A percentile compares a stretch with the other conserved stretches of the same genome.
phyloP scores from a whole-genome alignment of 2,113 vertebrate species.

The Pomatorhinus ruficollis region DNA sequence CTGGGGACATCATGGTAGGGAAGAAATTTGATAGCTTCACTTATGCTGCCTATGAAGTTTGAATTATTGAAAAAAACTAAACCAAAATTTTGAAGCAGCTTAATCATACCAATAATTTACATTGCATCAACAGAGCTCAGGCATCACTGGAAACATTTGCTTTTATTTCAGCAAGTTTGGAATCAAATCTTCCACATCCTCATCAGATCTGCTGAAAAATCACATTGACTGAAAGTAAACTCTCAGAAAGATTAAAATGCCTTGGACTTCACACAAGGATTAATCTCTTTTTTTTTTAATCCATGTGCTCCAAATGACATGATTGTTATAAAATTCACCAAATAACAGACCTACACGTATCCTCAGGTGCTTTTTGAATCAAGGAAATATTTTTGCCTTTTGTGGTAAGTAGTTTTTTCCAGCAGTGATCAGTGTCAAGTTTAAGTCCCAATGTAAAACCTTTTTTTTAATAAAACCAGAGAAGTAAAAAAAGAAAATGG shows the following conservation, averaged over 20 bases:
- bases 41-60: neutral
- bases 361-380: neutral
- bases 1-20: rapidly evolving
- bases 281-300: neutral
- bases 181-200: neutral
- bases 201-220: neutral
- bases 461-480: neutral
- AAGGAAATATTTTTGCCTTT: neutral
- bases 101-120: neutral
- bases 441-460: neutral
- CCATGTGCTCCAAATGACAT: neutral
- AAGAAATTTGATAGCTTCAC: neutral
- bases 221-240: neutral
- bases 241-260: neutral
- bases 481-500: neutral
- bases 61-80: neutral
- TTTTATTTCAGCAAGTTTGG: neutral
- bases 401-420: neutral
- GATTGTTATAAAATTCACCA: neutral
- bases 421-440: neutral
- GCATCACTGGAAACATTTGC: neutral
- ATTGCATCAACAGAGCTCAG: neutral
- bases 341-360: neutral
- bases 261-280: neutral
- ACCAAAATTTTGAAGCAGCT: neutral